Percentiles rank a stretch among this genome's conserved stretches.
Evolutionary conservation across 2,113 vertebrate species (phyloP).

Genomic region (Erpornis zantholeuca): DNA sequence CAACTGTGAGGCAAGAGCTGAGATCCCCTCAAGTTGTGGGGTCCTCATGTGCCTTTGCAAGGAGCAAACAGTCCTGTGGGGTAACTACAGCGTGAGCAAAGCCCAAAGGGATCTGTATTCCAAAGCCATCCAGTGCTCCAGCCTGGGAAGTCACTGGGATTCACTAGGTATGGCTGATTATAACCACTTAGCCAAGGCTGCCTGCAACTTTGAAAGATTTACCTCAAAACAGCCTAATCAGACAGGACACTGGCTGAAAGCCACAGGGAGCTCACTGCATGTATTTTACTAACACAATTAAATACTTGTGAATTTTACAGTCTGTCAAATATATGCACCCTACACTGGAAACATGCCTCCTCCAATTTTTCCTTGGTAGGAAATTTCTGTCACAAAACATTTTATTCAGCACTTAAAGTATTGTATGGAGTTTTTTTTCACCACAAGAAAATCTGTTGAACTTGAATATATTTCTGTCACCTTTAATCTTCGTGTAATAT

Average conservation of each 20-base stretch:
- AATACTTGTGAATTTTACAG: neutral
- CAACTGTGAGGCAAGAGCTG: neutral
- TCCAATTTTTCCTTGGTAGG: neutral
- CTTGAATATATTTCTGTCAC: neutral
- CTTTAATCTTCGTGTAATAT: neutral
- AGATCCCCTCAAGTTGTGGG: neutral
- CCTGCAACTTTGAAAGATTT: neutral
- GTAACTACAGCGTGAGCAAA: neutral
- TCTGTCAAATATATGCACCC: neutral
- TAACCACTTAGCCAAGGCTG: neutral
- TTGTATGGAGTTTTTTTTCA: neutral
- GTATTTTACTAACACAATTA: neutral
- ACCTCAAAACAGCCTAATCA: neutral
- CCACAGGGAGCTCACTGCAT: neutral
- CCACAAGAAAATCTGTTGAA: neutral
- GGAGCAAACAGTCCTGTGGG: neutral
- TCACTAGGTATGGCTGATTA: neutral
- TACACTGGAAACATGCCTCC: neutral
- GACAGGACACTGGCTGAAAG: conserved; percentile 4
- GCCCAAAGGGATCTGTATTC: neutral
- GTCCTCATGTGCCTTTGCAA: neutral
- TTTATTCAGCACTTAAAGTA: neutral
- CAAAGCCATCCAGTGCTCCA: neutral
- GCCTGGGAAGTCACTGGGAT: neutral
- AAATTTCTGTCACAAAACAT: conserved; percentile 19